Conservation (phyloP, 2,888 invertebrate genomes). For the Netelia melanura region DNA sequence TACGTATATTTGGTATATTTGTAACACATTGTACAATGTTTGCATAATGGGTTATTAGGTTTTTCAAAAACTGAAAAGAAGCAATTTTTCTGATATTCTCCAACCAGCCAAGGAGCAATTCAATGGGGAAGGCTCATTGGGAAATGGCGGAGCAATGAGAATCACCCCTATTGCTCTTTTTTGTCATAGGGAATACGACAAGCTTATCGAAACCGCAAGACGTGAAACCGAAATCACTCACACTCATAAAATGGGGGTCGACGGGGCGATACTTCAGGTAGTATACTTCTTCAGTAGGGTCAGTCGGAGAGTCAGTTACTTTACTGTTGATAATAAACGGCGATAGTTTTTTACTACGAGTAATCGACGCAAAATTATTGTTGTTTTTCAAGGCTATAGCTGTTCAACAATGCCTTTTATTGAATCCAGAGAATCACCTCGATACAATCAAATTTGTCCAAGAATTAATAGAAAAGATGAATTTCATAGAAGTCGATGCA, state of each 20-base stretch:
- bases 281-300: no score
- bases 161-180: conserved; percentile 89
- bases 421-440: conserved; percentile 84
- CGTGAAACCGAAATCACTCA: conserved; percentile 88
- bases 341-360: neutral
- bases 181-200: conserved; percentile 85
- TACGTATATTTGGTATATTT: no score
- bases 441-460: conserved; percentile 86
- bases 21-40: conserved; percentile 7
- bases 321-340: no score
- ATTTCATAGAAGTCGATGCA: conserved; percentile 84
- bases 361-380: conserved; percentile 13
- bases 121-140: conserved; percentile 89
- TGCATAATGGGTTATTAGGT: conserved; percentile 79
- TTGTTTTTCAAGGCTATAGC: conserved; percentile 86
- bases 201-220: conserved; percentile 85
- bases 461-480: conserved; percentile 86
- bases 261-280: conserved; percentile 87
- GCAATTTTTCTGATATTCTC: conserved; percentile 87
- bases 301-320: no score
- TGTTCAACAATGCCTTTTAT: conserved; percentile 86
- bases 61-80: conserved; percentile 86
- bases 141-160: conserved; percentile 93
- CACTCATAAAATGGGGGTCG: conserved; percentile 86
- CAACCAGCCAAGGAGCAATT: conserved; percentile 89